Evolutionary conservation across 30 jellyfish, hydroid and myxozoan genomes (phyloP), one percentile per base, ranked within the genome.

Genomic region (Phacellophora camtschatica): DNA sequence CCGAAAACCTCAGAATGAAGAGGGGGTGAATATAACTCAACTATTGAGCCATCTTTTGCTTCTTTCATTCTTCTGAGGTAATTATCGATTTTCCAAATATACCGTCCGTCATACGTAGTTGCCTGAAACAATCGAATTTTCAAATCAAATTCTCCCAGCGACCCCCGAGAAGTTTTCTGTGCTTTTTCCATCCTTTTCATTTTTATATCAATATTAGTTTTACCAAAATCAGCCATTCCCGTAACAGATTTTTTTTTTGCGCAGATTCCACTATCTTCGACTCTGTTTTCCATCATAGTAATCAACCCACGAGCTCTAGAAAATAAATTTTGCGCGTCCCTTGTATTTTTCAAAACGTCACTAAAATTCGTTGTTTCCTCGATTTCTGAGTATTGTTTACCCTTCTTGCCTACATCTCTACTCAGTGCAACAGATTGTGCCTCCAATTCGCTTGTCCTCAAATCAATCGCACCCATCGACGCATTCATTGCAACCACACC

Each of bases 21-120:
- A 1, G 97, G 97, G 5, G 97, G 97, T 19, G 97, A 82, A 59
- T 45, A 89, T 24, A 89, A 75, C 22, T 89, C 93, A 11, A 50
- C 34, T 4, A 66, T 68, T 57, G 53, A 69, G 6, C 85, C 89
- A 25, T 71, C 88, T 6, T 32, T 31, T 7, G 97, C 95, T 31
- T 75, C 88, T 49, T 33, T 70, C 89, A 89, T 64, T 19, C 95
- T 77, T 25, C 88, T 75, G 8, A 53, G 39, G 46, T 84, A 76
- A 12, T 82, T 73, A 41, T 89, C 97, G 43, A 89, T 71, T 77
- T 81, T 89, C 97, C 97, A 89, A 30, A 89, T 62, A 57, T 76
- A 87, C n/a, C 12, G 30, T 3, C 96, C 96, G 79, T 77, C 89
- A 1, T 45, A 39, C 3, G 96, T 77, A 1, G 88, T 74, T 24